Evolutionary conservation across 2,113 vertebrate genomes (phyloP).

Genomic region (Barnardius zonarius): DNA sequence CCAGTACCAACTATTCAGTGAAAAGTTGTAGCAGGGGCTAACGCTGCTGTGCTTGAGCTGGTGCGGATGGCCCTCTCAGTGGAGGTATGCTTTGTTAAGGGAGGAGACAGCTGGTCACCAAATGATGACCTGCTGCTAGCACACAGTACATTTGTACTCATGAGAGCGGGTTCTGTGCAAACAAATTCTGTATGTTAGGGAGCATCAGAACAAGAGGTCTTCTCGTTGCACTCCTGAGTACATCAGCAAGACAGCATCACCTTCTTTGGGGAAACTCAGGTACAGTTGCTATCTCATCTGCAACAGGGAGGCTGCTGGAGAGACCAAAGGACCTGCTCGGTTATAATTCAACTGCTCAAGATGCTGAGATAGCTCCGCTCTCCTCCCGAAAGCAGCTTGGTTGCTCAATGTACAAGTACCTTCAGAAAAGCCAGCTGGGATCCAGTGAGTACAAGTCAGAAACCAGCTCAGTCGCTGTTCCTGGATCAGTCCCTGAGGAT

Average conservation of each 20-base stretch:
- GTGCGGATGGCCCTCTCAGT: not conserved
- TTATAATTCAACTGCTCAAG: not conserved
- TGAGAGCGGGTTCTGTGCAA: not conserved
- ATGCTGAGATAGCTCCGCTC: not conserved
- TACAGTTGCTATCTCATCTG: not conserved
- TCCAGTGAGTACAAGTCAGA: not conserved
- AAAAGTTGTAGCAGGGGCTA: accelerated
- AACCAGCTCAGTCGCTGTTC: not conserved
- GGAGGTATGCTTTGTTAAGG: not conserved
- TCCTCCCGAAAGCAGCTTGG: not conserved
- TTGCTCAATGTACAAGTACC: not conserved
- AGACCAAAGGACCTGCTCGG: not conserved
- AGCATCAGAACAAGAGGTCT: not conserved
- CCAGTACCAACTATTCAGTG: not conserved
- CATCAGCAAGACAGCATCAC: not conserved
- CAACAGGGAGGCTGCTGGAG: not conserved
- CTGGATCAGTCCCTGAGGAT: not conserved
- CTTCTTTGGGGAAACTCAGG: not conserved
- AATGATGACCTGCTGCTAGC: not conserved
- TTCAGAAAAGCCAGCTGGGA: not conserved
- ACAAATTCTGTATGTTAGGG: not conserved
- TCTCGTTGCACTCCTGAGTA: not conserved
- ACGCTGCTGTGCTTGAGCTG: not conserved
- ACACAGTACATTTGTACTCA: accelerated
- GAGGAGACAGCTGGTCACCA: not conserved